These are phyloP conservation scores for Atrina japonica DNA, from an alignment of 2,888 invertebrate genomes.

Conservation along the genomic window DNA sequence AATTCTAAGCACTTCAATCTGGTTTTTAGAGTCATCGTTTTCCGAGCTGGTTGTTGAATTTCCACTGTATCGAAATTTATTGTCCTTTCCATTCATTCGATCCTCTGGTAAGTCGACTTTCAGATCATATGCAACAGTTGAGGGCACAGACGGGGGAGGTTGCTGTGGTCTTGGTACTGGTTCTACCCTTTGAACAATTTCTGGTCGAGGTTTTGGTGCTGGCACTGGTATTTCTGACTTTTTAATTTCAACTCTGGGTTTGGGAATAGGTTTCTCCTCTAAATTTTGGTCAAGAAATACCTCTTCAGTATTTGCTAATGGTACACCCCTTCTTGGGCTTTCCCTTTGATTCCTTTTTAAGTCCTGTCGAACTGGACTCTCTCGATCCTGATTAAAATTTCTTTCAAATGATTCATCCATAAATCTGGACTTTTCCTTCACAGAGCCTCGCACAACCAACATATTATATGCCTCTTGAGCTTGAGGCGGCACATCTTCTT, in stretches of 20 bases:
- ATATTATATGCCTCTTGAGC: constrained; percentile 96
- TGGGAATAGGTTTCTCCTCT: constrained; percentile 61
- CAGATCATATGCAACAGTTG: constrained; percentile 44
- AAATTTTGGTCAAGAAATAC: constrained; percentile 37
- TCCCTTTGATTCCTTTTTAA: constrained; percentile 1
- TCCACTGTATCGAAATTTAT: constrained; percentile 31
- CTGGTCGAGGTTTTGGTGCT: constrained; percentile 64
- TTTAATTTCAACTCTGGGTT: constrained; percentile 63
- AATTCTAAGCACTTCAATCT: constrained; percentile 47
- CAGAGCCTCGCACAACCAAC: constrained; percentile 88
- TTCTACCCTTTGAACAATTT: constrained; percentile 70
- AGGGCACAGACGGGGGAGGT: constrained; percentile 58
- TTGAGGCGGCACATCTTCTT: constrained; percentile 87
- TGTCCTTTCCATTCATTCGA: constrained; percentile 22
- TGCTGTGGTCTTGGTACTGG: constrained; percentile 62
- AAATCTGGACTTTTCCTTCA: constrained; percentile 50
- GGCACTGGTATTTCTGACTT: constrained; percentile 61
- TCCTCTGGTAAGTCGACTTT: constrained; percentile 39
- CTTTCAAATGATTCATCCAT: constrained; percentile 18
- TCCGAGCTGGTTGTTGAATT: constrained; percentile 23
- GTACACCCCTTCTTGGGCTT: constrained; percentile 25
- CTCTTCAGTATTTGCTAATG: constrained; percentile 40
- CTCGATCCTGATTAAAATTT: constrained; percentile 9
- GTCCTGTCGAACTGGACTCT: constrained; percentile 18
- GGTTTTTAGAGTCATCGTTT: constrained; percentile 41